phyloP scores from a whole-genome alignment of 2,113 vertebrate genomes.

The Pedetes capensis region DNA sequence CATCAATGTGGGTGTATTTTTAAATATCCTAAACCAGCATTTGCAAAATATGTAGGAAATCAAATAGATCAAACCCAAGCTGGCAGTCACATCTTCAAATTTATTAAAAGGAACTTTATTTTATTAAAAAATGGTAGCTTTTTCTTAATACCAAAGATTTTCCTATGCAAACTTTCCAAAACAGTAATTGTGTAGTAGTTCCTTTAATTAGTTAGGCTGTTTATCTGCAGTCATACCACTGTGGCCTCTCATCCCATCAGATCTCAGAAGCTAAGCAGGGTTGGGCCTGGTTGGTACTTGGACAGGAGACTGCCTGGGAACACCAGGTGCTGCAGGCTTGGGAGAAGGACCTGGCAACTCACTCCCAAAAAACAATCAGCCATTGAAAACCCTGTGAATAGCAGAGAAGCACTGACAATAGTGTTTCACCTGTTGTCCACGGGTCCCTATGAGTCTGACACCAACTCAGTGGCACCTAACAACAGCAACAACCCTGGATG shows the following conservation, averaged over 20 bases:
- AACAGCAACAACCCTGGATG: not conserved
- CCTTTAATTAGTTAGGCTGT: not conserved
- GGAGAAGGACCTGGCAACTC: no score
- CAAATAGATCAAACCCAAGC: not conserved
- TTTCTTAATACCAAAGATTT: not conserved
- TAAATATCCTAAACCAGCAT: not conserved
- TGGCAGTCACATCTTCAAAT: not conserved
- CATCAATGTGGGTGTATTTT: constrained; percentile 57
- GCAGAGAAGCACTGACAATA: no score
- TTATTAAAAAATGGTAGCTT: not conserved
- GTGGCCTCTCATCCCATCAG: no score
- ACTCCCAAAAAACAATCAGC: no score
- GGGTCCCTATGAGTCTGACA: no score
- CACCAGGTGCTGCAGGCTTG: no score
- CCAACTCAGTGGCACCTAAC: no score
- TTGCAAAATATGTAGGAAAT: not conserved
- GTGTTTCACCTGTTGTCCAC: no score
- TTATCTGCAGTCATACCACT: no score
- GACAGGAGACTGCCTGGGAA: not conserved
- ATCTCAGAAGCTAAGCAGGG: no score
- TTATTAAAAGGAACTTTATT: not conserved
- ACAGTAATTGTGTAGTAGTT: not conserved
- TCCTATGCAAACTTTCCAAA: not conserved
- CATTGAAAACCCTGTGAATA: no score
- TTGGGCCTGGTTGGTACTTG: no score